Evolutionary conservation across 2,797 vertebrate species (phyloP).

Genomic region (Carapus acus): DNA sequence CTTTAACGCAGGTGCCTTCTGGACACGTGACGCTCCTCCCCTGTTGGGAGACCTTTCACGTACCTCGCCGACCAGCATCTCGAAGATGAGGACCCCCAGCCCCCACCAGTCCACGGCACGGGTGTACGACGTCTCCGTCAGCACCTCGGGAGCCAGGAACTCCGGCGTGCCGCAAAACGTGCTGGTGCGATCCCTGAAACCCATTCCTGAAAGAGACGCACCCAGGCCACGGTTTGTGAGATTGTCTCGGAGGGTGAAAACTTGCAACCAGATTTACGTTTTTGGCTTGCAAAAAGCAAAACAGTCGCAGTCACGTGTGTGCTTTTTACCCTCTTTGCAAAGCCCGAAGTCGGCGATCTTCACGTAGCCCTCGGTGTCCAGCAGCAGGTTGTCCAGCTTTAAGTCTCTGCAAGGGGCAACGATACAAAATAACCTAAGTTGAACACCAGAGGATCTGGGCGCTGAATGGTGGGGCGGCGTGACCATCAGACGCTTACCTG

Average conservation of each 20-base stretch:
- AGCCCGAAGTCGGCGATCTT: constrained; percentile 99
- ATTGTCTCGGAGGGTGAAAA: too few species aligned
- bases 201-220: constrained; percentile 81
- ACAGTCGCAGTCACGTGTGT: background rate
- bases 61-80: constrained; percentile 99
- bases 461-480: too few species aligned
- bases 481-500: constrained; percentile 79
- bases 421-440: background rate
- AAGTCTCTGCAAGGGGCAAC: constrained; percentile 70
- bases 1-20: too few species aligned
- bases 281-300: too few species aligned
- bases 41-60: constrained; percentile 33
- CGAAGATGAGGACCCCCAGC: constrained; percentile 97
- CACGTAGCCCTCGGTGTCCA: constrained; percentile 97
- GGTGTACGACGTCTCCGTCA: constrained; percentile 98
- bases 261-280: too few species aligned
- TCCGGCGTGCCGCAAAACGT: constrained; percentile 98
- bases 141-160: constrained; percentile 95
- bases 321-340: constrained; percentile 93
- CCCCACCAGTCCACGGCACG: constrained; percentile 99
- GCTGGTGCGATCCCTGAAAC: constrained; percentile 95
- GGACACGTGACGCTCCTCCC: background rate
- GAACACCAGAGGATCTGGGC: too few species aligned
- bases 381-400: constrained; percentile 93
- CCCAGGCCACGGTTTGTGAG: too few species aligned